phyloP scores from a whole-genome alignment of 2,888 invertebrate species.

The Hybos culiciformis region DNA sequence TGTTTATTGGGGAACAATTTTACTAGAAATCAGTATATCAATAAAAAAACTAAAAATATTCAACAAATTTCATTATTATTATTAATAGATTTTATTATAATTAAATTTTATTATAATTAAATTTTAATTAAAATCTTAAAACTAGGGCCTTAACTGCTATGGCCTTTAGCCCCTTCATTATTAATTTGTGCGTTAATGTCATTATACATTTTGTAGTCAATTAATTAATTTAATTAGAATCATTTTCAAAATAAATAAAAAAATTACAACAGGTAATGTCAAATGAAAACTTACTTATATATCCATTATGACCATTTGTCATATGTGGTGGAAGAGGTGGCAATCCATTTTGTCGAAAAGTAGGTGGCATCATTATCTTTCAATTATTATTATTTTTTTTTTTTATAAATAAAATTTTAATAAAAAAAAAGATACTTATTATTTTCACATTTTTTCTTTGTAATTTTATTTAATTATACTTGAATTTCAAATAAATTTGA shows the following conservation, averaged over 20 bases:
- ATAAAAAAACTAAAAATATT: too few relatives aligned
- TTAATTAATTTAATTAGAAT: background rate
- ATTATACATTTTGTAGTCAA: background rate
- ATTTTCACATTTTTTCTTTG: background rate
- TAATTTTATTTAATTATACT: too few relatives aligned
- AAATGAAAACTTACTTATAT: conserved; percentile 10
- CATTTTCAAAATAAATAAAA: background rate
- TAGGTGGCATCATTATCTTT: conserved; percentile 10
- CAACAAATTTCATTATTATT: too few relatives aligned
- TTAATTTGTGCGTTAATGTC: background rate
- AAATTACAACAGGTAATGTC: background rate
- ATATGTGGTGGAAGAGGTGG: conserved; percentile 2
- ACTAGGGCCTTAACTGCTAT: too few relatives aligned
- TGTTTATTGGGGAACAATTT: too few relatives aligned
- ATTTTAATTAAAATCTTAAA: too few relatives aligned
- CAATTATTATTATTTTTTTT: background rate
- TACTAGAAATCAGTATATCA: too few relatives aligned
- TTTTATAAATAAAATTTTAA: background rate
- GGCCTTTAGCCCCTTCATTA: too few relatives aligned
- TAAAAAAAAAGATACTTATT: background rate
- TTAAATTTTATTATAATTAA: too few relatives aligned
- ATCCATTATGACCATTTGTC: conserved; percentile 7
- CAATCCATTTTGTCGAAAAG: conserved; percentile 13
- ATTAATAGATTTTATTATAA: too few relatives aligned
- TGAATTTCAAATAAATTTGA: too few relatives aligned